phyloP scores from a whole-genome alignment of 2,113 vertebrate species.

The Copsychus sechellarum region DNA sequence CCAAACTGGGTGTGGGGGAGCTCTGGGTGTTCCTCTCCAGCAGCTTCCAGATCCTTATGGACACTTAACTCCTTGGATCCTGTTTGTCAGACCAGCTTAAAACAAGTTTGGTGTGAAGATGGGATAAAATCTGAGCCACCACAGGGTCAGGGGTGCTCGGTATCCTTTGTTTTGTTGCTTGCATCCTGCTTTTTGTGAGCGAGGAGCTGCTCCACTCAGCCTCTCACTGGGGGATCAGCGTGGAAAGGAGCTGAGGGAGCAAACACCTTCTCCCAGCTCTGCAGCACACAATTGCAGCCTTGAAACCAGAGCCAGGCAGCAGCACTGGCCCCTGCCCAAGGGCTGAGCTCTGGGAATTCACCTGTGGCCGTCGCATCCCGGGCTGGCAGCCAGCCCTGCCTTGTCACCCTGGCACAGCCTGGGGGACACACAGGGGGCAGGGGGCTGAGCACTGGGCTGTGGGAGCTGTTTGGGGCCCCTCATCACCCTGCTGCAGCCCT shows the following conservation, averaged over 20 bases:
- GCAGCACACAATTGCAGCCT: not conserved
- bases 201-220: not conserved
- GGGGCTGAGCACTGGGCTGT: not conserved
- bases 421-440: not conserved
- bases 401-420: not conserved
- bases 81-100: not conserved
- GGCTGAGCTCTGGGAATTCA: not conserved
- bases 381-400: not conserved
- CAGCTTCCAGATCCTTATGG: not conserved
- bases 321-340: not conserved
- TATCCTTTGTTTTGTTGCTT: fast-evolving
- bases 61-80: not conserved
- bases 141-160: fast-evolving
- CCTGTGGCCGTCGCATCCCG: not conserved
- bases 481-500: fast-evolving
- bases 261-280: not conserved
- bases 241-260: not conserved
- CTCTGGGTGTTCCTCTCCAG: not conserved
- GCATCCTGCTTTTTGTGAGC: not conserved
- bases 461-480: not conserved
- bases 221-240: fast-evolving
- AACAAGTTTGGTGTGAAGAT: fast-evolving
- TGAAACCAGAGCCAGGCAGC: not conserved
- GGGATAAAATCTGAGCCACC: not conserved
- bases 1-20: not conserved